phyloP scores from a whole-genome alignment of 2,797 vertebrate genomes.

The Calcarius lapponicus region DNA sequence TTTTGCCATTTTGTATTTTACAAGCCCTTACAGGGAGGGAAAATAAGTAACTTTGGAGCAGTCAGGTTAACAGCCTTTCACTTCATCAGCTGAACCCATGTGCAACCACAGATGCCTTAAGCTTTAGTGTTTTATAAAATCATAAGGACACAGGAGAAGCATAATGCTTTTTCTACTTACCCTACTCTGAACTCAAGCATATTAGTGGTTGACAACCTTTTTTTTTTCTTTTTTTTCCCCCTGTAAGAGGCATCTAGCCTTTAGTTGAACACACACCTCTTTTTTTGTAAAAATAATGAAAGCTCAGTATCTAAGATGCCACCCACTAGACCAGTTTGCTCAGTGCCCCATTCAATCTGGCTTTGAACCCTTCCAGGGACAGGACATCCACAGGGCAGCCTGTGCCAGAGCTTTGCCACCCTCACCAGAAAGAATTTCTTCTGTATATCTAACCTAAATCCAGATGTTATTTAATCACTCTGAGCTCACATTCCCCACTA shows the following conservation, averaged over 20 bases:
- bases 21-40: background rate
- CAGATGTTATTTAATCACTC: background rate
- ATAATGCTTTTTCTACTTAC: background rate
- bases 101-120: background rate
- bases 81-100: background rate
- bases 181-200: background rate
- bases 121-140: background rate
- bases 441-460: background rate
- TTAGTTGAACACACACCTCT: background rate
- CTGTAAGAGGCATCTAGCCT: background rate
- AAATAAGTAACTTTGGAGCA: background rate
- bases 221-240: background rate
- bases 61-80: background rate
- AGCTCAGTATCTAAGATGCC: background rate
- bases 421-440: background rate
- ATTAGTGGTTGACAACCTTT: background rate
- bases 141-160: background rate
- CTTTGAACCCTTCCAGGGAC: background rate
- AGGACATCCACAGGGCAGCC: background rate
- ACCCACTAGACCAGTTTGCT: background rate
- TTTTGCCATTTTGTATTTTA: background rate
- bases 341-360: background rate
- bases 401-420: background rate
- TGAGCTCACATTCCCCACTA: background rate
- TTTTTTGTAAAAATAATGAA: background rate